Percentiles rank a stretch among this genome's conserved stretches.
These are phyloP conservation scores for Mythimna albipuncta DNA, from an alignment of 2,888 invertebrate species.

Conservation along the genomic window DNA sequence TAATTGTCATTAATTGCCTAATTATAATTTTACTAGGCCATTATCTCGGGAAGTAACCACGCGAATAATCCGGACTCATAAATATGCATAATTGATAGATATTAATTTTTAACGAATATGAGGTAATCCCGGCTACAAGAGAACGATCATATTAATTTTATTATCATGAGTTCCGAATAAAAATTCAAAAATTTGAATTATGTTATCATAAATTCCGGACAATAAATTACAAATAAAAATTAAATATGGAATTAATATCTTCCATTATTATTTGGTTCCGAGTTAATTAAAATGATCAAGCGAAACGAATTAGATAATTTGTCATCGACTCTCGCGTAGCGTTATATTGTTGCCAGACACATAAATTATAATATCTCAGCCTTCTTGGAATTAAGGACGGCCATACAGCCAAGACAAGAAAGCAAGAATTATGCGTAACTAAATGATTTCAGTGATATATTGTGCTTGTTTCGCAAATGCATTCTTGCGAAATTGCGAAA, in stretches of 20 bases:
- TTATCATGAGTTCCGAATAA: slow-evolving; percentile 44
- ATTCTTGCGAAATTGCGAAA: slow-evolving; percentile 47
- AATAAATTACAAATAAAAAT: slow-evolving; percentile 56
- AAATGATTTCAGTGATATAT: slow-evolving; percentile 51
- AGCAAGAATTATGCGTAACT: slow-evolving; percentile 55
- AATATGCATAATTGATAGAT: slow-evolving; percentile 50
- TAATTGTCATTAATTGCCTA: slow-evolving; percentile 12
- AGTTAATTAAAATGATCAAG: slow-evolving; percentile 85
- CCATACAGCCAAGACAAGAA: slow-evolving; percentile 51
- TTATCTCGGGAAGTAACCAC: slow-evolving; percentile 25
- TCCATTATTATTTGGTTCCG: slow-evolving; percentile 66
- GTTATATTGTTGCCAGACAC: slow-evolving; percentile 73
- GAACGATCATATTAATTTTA: slow-evolving; percentile 33
- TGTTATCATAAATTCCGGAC: slow-evolving; percentile 49
- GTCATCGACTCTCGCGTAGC: slow-evolving; percentile 79
- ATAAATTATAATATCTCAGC: slow-evolving; percentile 79
- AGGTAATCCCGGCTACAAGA: slow-evolving; percentile 26
- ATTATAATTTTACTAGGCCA: slow-evolving; percentile 39
- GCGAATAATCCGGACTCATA: slow-evolving; percentile 40
- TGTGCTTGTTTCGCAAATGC: slow-evolving; percentile 31
- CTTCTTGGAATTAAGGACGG: slow-evolving; percentile 81
- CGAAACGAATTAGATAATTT: slow-evolving; percentile 86
- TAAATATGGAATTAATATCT: slow-evolving; percentile 59
- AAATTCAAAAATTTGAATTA: slow-evolving; percentile 40
- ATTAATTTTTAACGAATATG: slow-evolving; percentile 54